Evolutionary conservation across 2,888 invertebrate species (phyloP).

Genomic region (Campopleginae sp.): DNA sequence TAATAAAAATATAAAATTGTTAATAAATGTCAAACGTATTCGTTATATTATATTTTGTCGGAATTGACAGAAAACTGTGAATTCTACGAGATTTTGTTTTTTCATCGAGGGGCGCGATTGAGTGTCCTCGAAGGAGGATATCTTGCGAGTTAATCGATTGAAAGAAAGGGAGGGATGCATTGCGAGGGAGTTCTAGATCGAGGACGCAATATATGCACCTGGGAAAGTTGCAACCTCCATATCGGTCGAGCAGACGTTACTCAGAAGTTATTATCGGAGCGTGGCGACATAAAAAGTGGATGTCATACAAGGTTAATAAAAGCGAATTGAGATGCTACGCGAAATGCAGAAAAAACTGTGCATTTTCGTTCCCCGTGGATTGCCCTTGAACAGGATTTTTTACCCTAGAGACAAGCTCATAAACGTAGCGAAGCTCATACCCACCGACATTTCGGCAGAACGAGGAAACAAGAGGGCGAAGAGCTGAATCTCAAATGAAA

Average conservation of each 20-base stretch:
- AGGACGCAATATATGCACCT: neutral
- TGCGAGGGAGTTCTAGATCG: neutral
- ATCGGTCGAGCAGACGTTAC: neutral
- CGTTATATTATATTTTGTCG: no score
- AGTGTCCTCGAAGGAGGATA: neutral
- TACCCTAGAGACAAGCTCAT: conserved; percentile 10
- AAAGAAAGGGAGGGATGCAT: neutral
- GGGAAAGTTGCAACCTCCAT: neutral
- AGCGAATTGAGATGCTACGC: conserved; percentile 9
- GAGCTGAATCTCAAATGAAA: conserved; percentile 80
- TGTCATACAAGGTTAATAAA: neutral
- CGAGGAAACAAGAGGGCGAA: conserved; percentile 46
- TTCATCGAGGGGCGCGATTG: neutral
- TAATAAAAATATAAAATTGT: no score
- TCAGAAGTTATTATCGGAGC: conserved; percentile 76
- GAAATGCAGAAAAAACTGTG: conserved; percentile 57
- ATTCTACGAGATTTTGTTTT: no score
- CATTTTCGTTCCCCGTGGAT: conserved; percentile 32
- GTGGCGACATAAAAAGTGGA: neutral
- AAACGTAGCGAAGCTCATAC: neutral
- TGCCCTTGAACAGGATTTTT: conserved; percentile 11
- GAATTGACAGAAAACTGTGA: no score
- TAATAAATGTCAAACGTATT: no score
- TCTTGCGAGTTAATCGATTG: neutral
- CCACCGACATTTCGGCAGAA: conserved; percentile 36